Base-by-base conservation (phyloP, 1,140 invertebrate genomes). In the Pectinophora gossypiella region DNA sequence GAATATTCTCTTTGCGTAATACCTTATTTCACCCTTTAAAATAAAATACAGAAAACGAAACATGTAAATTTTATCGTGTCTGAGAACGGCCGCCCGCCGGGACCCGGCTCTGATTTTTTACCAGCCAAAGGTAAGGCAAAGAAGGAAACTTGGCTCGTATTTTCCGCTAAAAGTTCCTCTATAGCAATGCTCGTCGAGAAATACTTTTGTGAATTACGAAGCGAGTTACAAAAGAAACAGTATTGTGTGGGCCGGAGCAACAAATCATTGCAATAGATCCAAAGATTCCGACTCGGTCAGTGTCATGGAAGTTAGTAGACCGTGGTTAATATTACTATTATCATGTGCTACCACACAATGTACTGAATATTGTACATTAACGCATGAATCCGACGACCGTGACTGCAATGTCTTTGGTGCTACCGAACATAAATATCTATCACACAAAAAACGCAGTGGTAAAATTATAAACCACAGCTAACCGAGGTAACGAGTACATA, bases 41-140 rank as follows among this genome's bases (percentile, higher is more conserved):
- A 82, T 79, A 81, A 86, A 86, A 83, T 84, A 83, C 72, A 83
- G 69, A 71, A 83, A 78, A 69, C 72, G 76, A 78, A 83, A 81
- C 81, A 86, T 86, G 83, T 85, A 86, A 85, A 86, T 86, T 84
- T 84, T 78, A 83, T 78, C 75, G 71, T 58, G 76, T 80, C 81
- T 82, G 71, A 56, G 69, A 68, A 59, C 65, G 68, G 63, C 68
- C 65, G 58, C 56, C 36, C 54, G 44, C 4, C 48, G 64, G 72
- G 72, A 69, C 56, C 38, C 50, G 15, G 46, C 71, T 58, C 61
- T 57, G 76, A 76, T 82, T 83, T 86, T 82, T 81, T 74, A 53
- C 66, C 52, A 70, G 43, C 54, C 64, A 71, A n/a, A 44, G 42
- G 42, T 44, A 44, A 76, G 70, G 72, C 76, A 82, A 82, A 77